A percentile compares a stretch with the other conserved stretches of the same genome.
Evolutionary conservation across 53 echinoderm and acorn worm genomes (phyloP).

Genomic region (Patiria pectinifera): DNA sequence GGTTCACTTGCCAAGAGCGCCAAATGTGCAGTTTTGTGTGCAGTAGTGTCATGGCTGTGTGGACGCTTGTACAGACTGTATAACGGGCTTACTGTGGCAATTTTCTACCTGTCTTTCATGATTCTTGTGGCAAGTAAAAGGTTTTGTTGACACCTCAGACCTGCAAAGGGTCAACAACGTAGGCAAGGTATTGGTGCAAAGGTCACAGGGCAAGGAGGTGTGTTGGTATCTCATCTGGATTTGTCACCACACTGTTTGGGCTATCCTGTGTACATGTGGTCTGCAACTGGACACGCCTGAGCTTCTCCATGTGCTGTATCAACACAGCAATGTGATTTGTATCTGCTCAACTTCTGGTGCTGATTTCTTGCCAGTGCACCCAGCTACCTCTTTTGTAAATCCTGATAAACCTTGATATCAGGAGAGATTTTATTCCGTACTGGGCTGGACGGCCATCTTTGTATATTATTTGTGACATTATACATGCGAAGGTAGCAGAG

Average conservation of each 20-base stretch:
- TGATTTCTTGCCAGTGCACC: not conserved
- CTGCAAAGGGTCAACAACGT: not conserved
- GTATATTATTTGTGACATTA: not conserved
- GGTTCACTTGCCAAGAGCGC: conserved; percentile 50
- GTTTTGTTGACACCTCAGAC: conserved; percentile 29
- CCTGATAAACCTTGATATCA: not conserved
- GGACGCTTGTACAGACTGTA: not conserved
- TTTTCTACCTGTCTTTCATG: not conserved
- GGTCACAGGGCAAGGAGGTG: conserved; percentile 24
- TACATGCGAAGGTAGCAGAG: conserved; percentile 47
- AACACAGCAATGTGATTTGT: conserved; percentile 7
- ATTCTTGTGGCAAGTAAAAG: not conserved
- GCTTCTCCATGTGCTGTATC: conserved; percentile 10
- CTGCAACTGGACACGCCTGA: not conserved
- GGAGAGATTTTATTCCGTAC: not conserved
- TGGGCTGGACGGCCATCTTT: not conserved
- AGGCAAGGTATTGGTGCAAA: not conserved
- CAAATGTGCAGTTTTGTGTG: conserved; percentile 40
- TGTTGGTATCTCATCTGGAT: not conserved
- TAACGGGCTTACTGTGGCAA: not conserved
- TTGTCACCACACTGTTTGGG: not conserved
- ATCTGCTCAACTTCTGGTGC: not conserved
- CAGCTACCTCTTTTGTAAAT: not conserved
- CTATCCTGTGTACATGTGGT: not conserved
- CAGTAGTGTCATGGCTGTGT: not conserved